Evolutionary conservation across 2,888 invertebrate genomes (phyloP), one percentile per base, ranked within the genome.

Genomic region (Embidobia sp.): DNA sequence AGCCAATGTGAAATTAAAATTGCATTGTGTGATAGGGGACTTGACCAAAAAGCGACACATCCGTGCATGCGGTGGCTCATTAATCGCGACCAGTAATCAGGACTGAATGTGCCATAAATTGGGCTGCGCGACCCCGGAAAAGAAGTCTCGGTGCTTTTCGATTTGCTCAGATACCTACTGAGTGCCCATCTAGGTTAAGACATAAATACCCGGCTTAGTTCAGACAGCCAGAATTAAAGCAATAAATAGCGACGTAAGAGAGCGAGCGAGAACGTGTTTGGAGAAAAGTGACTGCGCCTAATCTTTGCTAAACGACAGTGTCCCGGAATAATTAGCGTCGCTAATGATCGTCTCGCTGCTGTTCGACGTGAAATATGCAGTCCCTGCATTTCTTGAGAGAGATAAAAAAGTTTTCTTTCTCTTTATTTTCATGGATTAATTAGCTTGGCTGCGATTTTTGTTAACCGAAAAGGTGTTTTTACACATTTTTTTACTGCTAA

Each of bases 151-250:
- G 48, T 13, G 46, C 77, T 66, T 72, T 72, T 72, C 66, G 77
- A 77, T 77, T 72, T 66, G 66, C 55, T 77, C 72, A 46, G 70
- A 51, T 80, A 79, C 70, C 63, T 76, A 79, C 70, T 27, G 67
- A 76, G 77, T 78, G 74, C 63, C 82, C 79, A 80, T 83, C 78
- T 76, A 66, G 83, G 82, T 84, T 81, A 79, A 81, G 83, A 83
- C 83, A 82, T 84, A 85, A 85, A 85, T 84, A 85, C 80, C 81
- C 63, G 73, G 80, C 82, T 84, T 79, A 81, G 77, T 79, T 77
- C 77, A 49, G 79, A 78, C 77, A 79, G 66, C 75, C 77, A 77
- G 82, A 84, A 85, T 86, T 85, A 83, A 82, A 83, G 80, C 77
- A 80, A 81, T 81, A 84, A 83, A 83, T 85, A 82, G 33, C 29